Evolutionary conservation across 2,797 vertebrate species (phyloP).

Genomic region (Agapornis canus): DNA sequence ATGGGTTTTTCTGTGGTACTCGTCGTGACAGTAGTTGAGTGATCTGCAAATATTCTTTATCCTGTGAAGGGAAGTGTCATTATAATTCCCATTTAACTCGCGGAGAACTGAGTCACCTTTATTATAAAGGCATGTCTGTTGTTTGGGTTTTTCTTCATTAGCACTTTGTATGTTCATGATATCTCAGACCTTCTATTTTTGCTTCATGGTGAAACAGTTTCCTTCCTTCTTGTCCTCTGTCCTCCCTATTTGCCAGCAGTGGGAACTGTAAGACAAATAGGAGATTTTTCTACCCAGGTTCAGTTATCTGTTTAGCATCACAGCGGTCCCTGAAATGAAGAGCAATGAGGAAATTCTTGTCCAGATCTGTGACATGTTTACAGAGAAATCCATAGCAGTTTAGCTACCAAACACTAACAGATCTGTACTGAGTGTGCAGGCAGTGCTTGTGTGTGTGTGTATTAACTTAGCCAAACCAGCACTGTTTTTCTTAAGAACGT

Average conservation of each 20-base stretch:
- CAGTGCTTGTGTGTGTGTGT: background rate
- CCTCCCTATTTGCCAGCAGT: background rate
- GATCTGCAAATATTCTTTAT: slow-evolving; percentile 20
- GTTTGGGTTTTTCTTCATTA: background rate
- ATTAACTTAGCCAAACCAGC: background rate
- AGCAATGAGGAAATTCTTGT: background rate
- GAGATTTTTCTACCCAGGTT: background rate
- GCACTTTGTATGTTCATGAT: background rate
- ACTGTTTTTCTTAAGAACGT: slow-evolving; percentile 4
- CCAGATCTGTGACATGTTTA: background rate
- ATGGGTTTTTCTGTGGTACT: background rate
- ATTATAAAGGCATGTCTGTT: background rate
- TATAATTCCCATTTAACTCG: background rate
- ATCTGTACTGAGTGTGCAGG: background rate
- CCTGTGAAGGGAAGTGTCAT: background rate
- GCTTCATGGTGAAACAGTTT: background rate
- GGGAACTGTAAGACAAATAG: background rate
- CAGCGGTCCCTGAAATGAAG: background rate
- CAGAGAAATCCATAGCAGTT: background rate
- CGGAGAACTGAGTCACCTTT: background rate
- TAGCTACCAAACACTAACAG: background rate
- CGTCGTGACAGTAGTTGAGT: background rate
- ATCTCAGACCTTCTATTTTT: background rate
- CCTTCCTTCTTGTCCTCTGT: background rate
- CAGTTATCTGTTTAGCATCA: background rate